A percentile compares a stretch with the other conserved stretches of the same genome.
These are phyloP conservation scores for Engystomops pustulosus DNA, from an alignment of 2,113 vertebrate genomes.

Conservation along the genomic window DNA sequence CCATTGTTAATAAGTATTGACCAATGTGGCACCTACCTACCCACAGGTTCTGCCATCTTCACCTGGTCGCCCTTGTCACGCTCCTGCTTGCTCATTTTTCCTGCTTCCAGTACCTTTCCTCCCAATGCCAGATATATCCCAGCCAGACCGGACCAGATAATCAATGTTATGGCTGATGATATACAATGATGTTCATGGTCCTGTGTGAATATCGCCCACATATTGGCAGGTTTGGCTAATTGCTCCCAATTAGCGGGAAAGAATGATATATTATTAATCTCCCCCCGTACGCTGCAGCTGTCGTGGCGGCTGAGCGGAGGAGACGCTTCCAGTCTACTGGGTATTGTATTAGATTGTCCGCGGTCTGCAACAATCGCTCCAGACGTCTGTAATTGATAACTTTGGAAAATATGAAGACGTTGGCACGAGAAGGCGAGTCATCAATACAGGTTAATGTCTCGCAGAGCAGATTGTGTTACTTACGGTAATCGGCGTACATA, in stretches of 20 bases:
- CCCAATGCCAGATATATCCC: no score
- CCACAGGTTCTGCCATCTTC: no score
- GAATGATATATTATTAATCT: not conserved
- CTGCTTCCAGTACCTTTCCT: no score
- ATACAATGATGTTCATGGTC: not conserved
- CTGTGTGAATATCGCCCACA: not conserved
- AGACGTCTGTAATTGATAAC: conserved; percentile 35
- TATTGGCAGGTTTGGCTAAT: not conserved
- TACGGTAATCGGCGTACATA: not conserved
- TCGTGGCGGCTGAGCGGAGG: not conserved
- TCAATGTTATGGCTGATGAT: not conserved
- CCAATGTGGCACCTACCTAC: no score
- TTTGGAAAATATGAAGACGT: conserved; percentile 23
- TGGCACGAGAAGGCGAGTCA: not conserved
- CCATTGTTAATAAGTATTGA: no score
- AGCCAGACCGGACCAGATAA: no score
- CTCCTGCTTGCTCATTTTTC: no score
- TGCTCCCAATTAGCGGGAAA: not conserved
- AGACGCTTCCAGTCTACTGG: conserved; percentile 25
- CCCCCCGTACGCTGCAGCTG: not conserved
- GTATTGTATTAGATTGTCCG: conserved; percentile 33
- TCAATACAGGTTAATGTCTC: conserved; percentile 23
- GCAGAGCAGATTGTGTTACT: conserved; percentile 25
- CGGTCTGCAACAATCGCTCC: not conserved
- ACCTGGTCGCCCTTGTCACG: no score